Evolutionary conservation across 2,888 invertebrate genomes (phyloP).

Genomic region (Adelphocoris suturalis): DNA sequence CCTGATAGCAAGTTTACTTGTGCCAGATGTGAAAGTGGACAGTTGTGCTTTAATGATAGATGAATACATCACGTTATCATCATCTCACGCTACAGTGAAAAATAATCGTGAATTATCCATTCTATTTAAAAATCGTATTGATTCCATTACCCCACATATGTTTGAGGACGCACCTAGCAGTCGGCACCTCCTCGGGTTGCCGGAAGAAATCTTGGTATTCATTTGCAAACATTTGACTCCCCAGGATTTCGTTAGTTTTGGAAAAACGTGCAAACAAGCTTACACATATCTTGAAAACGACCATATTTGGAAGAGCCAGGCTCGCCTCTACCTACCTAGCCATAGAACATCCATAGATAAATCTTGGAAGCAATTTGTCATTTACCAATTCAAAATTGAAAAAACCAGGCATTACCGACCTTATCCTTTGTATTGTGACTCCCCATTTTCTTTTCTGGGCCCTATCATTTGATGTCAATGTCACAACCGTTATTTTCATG

Average conservation of each 20-base stretch:
- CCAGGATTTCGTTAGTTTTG: constrained; percentile 41
- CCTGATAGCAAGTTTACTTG: constrained; percentile 44
- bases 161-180: background rate
- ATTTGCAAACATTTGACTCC: constrained; percentile 54
- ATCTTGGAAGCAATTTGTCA: constrained; percentile 59
- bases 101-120: background rate
- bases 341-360: background rate
- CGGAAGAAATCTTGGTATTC: constrained; percentile 30
- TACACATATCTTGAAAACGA: constrained; percentile 45
- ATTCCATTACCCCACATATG: constrained; percentile 9
- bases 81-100: background rate
- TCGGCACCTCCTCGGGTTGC: constrained; percentile 48
- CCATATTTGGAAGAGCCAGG: constrained; percentile 48
- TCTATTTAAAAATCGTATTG: constrained; percentile 16
- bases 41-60: background rate
- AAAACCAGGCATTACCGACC: background rate
- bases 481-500: background rate
- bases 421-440: background rate
- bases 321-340: constrained; percentile 12
- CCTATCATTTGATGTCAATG: constrained; percentile 28
- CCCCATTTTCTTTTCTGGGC: constrained; percentile 41
- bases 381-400: constrained; percentile 47
- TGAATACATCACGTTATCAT: constrained; percentile 16
- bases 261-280: constrained; percentile 8
- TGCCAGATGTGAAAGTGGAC: constrained; percentile 10